Base-by-base conservation (phyloP, 1,140 invertebrate genomes). In the Asobara japonica region DNA sequence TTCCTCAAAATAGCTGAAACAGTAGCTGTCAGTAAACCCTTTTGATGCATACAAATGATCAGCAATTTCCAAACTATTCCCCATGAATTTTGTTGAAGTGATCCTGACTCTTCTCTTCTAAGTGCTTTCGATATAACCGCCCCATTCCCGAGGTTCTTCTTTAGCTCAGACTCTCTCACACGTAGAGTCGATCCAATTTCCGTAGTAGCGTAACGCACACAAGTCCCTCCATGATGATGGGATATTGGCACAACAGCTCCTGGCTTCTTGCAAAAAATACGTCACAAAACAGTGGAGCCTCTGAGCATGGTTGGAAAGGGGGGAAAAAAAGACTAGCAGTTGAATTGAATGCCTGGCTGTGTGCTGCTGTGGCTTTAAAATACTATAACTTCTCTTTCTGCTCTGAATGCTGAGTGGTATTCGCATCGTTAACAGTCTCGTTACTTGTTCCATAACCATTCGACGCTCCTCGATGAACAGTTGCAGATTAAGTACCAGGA, bases 11-110 rank as follows among this genome's bases (percentile, higher is more conserved):
- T n/a, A n/a, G n/a, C n/a, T n/a, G n/a, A n/a, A n/a, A n/a, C n/a
- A n/a, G n/a, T n/a, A n/a, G n/a, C n/a, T n/a, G n/a, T n/a, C n/a
- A n/a, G n/a, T n/a, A n/a, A n/a, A n/a, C n/a, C n/a, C n/a, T n/a
- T 56, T 56, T 56, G 51, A 56, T 56, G 51, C 51, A 56, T 56
- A 56, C 51, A 56, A 56, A 56, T 56, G 51, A 56, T 56, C 22
- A 3, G 51, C 25, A 56, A 56, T 56, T 25, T 22, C 20, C 11
- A 18, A 56, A 56, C 20, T 56, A 56, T 20, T 56, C 20, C 51
- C 20, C 51, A 56, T 56, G 51, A 56, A 56, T 10, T 36, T 56
- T 22, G 51, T 27, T 27, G 3, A 2, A 56, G 51, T 18, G 51
- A 27, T 13, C 18, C 51, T 56, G 51, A 56, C 18, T 56, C 22